Conservation (phyloP, 2,888 invertebrate species). For the Sarcophaga subvicina region DNA sequence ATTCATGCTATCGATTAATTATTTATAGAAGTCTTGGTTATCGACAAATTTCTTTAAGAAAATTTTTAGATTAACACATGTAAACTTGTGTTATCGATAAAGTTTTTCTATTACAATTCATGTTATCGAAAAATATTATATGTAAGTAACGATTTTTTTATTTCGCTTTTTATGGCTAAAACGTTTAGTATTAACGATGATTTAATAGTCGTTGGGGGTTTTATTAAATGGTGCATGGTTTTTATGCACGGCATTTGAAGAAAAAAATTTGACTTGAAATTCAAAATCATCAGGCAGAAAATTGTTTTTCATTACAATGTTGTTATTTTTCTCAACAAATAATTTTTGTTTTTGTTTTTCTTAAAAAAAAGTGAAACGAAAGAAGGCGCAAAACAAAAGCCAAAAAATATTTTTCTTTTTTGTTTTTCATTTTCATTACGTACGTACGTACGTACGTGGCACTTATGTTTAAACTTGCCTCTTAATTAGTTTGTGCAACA, state of each 20-base stretch:
- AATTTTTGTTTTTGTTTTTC: not conserved
- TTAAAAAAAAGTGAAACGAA: not conserved
- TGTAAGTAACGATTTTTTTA: too few species aligned
- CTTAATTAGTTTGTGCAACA: not conserved
- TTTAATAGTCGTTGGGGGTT: too few species aligned
- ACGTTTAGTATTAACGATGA: too few species aligned
- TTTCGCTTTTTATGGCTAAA: too few species aligned
- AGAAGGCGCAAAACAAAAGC: not conserved
- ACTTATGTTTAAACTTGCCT: constrained; percentile 15
- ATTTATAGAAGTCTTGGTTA: too few species aligned
- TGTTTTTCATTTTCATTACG: not conserved
- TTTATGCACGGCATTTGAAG: not conserved
- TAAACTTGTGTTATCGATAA: too few species aligned
- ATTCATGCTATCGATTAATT: too few species aligned
- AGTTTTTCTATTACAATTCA: too few species aligned
- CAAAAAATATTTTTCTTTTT: not conserved
- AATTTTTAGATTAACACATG: too few species aligned
- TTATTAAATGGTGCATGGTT: not conserved
- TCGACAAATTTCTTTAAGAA: too few species aligned
- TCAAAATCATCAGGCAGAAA: constrained; percentile 55
- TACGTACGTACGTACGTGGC: not conserved
- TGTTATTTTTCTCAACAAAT: not conserved
- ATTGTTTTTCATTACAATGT: constrained; percentile 42
- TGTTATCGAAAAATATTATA: too few species aligned
- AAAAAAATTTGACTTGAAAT: constrained; percentile 19